Evolutionary conservation across 2,797 vertebrate species (phyloP), one percentile per base, ranked within the genome.

Genomic region (Pempheris klunzingeri): DNA sequence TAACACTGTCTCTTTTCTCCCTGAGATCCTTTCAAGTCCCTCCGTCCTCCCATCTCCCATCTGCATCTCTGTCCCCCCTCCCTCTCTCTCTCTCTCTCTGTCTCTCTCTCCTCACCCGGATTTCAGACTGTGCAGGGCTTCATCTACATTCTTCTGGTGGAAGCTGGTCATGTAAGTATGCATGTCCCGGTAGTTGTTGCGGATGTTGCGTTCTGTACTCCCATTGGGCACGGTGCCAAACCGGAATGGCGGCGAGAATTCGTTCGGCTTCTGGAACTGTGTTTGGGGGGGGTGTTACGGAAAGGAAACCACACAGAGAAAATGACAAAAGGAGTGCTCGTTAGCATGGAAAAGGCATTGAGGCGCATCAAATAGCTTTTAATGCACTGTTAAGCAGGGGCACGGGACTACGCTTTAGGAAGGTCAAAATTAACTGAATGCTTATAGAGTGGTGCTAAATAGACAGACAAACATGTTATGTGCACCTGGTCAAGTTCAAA

Each of bases 151-250:
- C 80, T 96, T 97, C 95, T 99, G 98, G 92, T 99, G 98, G 95
- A 98, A 99, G 94, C 97, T 99, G 83, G 98, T 98, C 98, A 99
- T 99, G 93, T 99, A 99, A 90, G 95, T 89, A 87, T 99, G 98
- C 98, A 99, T 99, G 92, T 99, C 97, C 86, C 95, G 95, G 90
- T 99, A 99, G 94, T 99, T 99, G 96, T 99, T 99, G 90, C 98
- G 96, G 90, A 99, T 99, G 91, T 99, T 99, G 88, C 98, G 97
- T 84, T 99, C 98, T 9, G 98, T 99, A 91, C 98, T 99, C 86
- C 98, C 98, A 22, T 99, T 99, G 85, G 98, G 98, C 81, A 99
- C 98, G 0, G 98, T 99, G 81, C 98, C 98, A 0, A 99, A 99
- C 69, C 98, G 97, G 92, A 99, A 99, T 13, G 98, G 98, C 9